Conservation (phyloP, 2,113 vertebrate species). For the Tragelaphus strepsiceros region DNA sequence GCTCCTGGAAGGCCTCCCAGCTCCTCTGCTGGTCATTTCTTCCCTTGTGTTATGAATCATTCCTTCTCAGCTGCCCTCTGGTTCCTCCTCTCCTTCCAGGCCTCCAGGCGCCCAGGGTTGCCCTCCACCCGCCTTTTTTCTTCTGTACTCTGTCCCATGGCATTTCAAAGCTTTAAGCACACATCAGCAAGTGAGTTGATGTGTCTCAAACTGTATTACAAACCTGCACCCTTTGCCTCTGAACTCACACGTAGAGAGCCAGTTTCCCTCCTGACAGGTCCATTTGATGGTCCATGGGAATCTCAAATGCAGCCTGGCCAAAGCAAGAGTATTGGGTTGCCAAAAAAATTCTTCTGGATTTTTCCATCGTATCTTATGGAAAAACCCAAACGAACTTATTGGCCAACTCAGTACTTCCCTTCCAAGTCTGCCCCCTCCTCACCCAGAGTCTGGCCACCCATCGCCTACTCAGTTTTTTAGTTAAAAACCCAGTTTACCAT, state of each 20-base stretch:
- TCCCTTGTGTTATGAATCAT: neutral
- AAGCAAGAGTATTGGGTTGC: neutral
- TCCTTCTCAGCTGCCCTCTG: neutral
- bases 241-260: neutral
- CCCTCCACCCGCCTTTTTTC: neutral
- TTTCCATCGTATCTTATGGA: neutral
- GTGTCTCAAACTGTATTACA: neutral
- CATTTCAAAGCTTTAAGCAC: neutral
- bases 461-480: neutral
- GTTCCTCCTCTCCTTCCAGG: neutral
- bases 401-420: neutral
- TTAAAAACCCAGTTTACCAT: neutral
- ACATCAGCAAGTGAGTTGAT: neutral
- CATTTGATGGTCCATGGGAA: neutral
- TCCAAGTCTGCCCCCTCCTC: too few relatives aligned
- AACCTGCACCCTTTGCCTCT: neutral
- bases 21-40: fast-evolving
- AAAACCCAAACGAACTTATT: neutral
- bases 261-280: neutral
- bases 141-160: neutral
- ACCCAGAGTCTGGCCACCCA: neutral
- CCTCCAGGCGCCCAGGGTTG: neutral
- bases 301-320: neutral
- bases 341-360: neutral
- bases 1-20: neutral